Conservation (phyloP, 2,888 invertebrate genomes). For the Mythimna ferrago region DNA sequence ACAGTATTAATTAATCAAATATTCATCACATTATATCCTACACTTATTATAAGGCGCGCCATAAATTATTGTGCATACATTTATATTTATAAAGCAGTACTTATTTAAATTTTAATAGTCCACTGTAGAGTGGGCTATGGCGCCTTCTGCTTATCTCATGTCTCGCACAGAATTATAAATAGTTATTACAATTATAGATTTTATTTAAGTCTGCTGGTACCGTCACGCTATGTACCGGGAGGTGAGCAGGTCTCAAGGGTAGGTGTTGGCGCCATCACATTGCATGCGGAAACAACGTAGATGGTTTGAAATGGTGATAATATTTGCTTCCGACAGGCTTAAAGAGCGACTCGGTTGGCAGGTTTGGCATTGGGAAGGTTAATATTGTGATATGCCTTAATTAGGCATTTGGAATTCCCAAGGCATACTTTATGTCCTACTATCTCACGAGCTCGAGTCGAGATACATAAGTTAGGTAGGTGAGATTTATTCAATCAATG, state of each 20-base stretch:
- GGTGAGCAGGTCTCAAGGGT: conserved; percentile 56
- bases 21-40: conserved; percentile 39
- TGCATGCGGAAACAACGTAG: conserved; percentile 34
- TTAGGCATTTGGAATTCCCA: conserved; percentile 9
- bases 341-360: conserved; percentile 30
- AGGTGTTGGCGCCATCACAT: conserved; percentile 43
- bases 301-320: conserved; percentile 38
- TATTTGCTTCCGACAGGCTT: conserved; percentile 47
- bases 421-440: neutral
- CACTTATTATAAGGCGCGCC: conserved; percentile 39
- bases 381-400: conserved; percentile 9
- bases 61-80: conserved; percentile 64
- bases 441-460: neutral
- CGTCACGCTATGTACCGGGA: conserved; percentile 31
- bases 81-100: conserved; percentile 54
- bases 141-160: conserved; percentile 53
- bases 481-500: neutral
- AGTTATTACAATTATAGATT: conserved; percentile 58
- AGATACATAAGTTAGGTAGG: neutral
- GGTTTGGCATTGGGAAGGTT: conserved; percentile 33
- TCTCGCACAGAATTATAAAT: conserved; percentile 51
- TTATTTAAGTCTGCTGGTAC: conserved; percentile 46
- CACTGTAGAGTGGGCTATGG: conserved; percentile 52
- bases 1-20: conserved; percentile 40
- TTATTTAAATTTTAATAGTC: conserved; percentile 59